A percentile compares a stretch with the other conserved stretches of the same genome.
These are phyloP conservation scores for Aricia agestis DNA, from an alignment of 1,140 invertebrate species.

Conservation along the genomic window DNA sequence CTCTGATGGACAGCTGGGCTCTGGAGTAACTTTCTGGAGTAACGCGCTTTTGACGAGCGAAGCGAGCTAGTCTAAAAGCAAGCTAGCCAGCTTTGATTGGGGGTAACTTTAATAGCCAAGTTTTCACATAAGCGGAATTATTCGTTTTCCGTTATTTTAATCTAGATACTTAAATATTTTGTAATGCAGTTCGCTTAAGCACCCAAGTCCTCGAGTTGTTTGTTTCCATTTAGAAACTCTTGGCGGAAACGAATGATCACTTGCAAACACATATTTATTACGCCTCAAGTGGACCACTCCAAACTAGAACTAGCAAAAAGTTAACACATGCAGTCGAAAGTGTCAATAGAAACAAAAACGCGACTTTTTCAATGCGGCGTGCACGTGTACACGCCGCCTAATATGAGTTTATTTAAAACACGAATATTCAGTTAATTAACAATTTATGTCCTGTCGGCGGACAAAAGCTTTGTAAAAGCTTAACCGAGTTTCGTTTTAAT, in stretches of 20 bases:
- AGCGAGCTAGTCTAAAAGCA: no score
- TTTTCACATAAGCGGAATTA: no score
- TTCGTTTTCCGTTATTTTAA: not conserved
- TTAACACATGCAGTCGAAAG: not conserved
- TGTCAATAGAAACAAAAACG: not conserved
- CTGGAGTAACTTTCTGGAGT: no score
- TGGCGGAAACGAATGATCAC: slow-evolving; percentile 1
- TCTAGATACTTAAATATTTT: not conserved
- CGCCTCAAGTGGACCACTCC: not conserved
- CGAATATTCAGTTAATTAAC: slow-evolving; percentile 3
- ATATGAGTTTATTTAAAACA: not conserved
- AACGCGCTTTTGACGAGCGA: no score
- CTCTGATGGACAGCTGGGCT: no score
- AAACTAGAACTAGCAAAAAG: not conserved
- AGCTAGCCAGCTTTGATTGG: no score
- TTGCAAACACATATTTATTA: not conserved
- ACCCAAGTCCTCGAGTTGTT: not conserved
- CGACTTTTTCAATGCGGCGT: not conserved
- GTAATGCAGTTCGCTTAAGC: no score
- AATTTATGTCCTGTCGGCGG: not conserved
- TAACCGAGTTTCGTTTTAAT: slow-evolving; percentile 1
- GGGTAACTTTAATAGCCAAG: no score
- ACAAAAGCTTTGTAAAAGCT: not conserved
- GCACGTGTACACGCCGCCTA: not conserved
- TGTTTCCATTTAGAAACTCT: not conserved